These are phyloP conservation scores for Anastrepha obliqua DNA, from an alignment of 1,140 invertebrate genomes.

Conservation along the genomic window DNA sequence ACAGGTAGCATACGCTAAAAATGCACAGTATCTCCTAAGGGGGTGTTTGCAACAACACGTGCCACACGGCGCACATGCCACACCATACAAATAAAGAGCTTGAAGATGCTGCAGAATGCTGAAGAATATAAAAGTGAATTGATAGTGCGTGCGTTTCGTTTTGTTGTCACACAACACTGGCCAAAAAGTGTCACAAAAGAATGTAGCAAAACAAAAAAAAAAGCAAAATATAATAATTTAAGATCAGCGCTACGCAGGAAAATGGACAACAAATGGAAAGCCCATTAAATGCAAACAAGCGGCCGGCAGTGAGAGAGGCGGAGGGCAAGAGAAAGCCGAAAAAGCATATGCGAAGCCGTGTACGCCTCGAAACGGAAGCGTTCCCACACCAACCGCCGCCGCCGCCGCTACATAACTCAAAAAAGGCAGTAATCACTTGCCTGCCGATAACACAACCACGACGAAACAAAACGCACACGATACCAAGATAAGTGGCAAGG, in stretches of 20 bases:
- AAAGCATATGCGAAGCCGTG: not conserved
- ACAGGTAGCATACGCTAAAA: constrained; percentile 48
- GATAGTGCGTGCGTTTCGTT: not conserved
- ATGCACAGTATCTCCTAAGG: not conserved
- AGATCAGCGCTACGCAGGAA: not conserved
- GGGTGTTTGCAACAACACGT: constrained; percentile 10
- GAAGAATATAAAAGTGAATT: not conserved
- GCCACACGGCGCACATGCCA: not conserved
- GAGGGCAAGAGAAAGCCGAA: not conserved
- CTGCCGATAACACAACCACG: constrained; percentile 23
- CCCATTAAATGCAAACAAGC: constrained; percentile 13
- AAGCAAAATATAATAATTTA: not conserved
- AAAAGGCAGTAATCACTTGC: not conserved
- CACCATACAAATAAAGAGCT: constrained; percentile 11
- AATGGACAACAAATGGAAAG: not conserved
- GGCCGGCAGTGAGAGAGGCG: not conserved
- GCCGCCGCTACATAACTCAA: not conserved
- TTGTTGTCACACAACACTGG: constrained; percentile 31
- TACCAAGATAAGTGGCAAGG: constrained; percentile 38
- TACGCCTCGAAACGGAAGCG: not conserved
- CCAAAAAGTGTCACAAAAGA: constrained; percentile 1
- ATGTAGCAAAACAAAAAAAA: not conserved
- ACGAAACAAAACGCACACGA: not conserved
- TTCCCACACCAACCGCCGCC: constrained; percentile 17
- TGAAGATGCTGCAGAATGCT: constrained; percentile 1